Percentiles rank a stretch among this genome's conserved stretches.
Evolutionary conservation across 2,113 vertebrate species (phyloP).

Genomic region (Microtus montanus): DNA sequence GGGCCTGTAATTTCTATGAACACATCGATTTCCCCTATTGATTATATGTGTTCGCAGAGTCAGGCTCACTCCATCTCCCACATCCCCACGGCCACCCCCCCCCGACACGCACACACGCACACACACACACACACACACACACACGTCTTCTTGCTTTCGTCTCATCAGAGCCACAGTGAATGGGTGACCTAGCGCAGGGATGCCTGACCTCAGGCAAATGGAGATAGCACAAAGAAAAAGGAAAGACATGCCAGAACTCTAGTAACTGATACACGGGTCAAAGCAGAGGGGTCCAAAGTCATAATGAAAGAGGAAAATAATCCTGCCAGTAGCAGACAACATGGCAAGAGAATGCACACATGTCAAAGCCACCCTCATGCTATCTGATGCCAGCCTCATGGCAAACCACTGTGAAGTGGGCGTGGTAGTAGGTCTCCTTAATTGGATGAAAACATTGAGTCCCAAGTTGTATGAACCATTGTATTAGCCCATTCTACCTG

Average conservation of each 20-base stretch:
- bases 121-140: too few species aligned
- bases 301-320: neutral
- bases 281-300: neutral
- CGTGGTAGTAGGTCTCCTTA: neutral
- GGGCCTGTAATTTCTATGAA: constrained; percentile 51
- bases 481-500: neutral
- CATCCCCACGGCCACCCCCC: neutral
- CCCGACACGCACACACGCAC: too few species aligned
- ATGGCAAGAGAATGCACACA: neutral
- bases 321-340: neutral
- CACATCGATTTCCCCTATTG: constrained; percentile 32
- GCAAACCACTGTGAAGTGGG: too few species aligned
- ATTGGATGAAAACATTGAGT: neutral
- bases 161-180: neutral
- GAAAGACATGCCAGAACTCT: neutral
- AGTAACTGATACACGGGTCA: neutral
- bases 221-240: constrained; percentile 40
- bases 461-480: neutral
- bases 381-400: neutral
- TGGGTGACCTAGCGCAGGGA: neutral
- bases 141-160: neutral
- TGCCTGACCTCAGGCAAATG: constrained; percentile 9
- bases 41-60: constrained; percentile 39
- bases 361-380: accelerated
- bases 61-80: constrained; percentile 17